Conservation (phyloP, 2,888 invertebrate genomes). For the Apotomis betuletana region DNA sequence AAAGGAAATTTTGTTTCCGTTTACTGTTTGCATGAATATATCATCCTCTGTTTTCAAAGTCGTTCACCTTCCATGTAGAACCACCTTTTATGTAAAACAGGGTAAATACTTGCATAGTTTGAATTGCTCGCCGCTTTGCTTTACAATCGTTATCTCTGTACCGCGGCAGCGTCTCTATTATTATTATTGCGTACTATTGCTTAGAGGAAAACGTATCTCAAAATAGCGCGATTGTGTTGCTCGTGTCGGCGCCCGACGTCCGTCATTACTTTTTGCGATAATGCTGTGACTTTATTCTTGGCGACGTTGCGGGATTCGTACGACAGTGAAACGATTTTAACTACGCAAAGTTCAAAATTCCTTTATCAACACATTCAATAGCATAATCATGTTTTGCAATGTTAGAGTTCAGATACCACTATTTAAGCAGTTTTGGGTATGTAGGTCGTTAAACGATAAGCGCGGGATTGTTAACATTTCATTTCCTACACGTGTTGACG, state of each 20-base stretch:
- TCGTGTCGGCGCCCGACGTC: slow-evolving; percentile 52
- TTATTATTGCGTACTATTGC: slow-evolving; percentile 70
- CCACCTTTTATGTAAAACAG: slow-evolving; percentile 50
- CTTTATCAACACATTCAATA: background rate
- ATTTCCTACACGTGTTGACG: slow-evolving; percentile 1
- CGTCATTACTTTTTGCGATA: slow-evolving; percentile 71
- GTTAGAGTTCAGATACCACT: background rate
- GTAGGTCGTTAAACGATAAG: slow-evolving; percentile 6
- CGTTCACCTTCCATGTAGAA: slow-evolving; percentile 62
- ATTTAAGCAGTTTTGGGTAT: slow-evolving; percentile 6
- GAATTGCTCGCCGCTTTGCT: slow-evolving; percentile 52
- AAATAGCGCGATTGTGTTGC: slow-evolving; percentile 73
- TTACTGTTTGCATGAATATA: slow-evolving; percentile 54
- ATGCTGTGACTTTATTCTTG: slow-evolving; percentile 24
- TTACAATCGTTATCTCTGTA: slow-evolving; percentile 59
- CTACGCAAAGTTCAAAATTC: background rate
- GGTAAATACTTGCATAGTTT: slow-evolving; percentile 41
- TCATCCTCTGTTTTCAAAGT: slow-evolving; percentile 50
- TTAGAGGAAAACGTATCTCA: slow-evolving; percentile 75
- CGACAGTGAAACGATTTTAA: slow-evolving; percentile 13
- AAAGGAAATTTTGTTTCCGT: slow-evolving; percentile 54
- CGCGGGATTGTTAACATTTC: background rate
- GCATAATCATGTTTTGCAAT: slow-evolving; percentile 7
- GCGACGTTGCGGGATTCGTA: background rate
- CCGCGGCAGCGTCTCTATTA: slow-evolving; percentile 49